Percentiles rank a stretch among this genome's conserved stretches.
phyloP scores from a whole-genome alignment of 2,797 vertebrate species.

The Urosaurus nigricauda region DNA sequence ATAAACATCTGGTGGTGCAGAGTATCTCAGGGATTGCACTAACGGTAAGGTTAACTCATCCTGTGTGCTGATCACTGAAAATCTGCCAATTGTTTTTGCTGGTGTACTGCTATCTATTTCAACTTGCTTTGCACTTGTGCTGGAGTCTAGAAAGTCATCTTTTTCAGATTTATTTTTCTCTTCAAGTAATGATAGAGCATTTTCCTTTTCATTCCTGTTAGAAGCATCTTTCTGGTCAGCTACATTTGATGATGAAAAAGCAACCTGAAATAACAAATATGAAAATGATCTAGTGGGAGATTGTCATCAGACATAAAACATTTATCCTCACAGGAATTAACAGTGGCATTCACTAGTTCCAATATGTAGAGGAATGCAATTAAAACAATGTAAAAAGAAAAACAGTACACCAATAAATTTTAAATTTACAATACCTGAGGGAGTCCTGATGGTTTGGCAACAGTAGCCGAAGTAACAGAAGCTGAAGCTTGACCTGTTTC shows the following conservation, averaged over 20 bases:
- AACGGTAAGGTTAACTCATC: constrained; percentile 87
- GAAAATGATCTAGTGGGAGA: neutral
- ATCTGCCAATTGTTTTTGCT: constrained; percentile 91
- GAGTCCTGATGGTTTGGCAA: constrained; percentile 39
- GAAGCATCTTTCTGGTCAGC: constrained; percentile 49
- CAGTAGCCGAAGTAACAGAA: constrained; percentile 41
- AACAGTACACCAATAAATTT: neutral
- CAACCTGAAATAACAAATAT: constrained; percentile 66
- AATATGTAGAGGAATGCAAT: neutral
- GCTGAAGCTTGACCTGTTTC: constrained; percentile 70
- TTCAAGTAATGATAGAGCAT: constrained; percentile 70
- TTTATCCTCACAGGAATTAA: constrained; percentile 1
- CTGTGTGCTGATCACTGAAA: constrained; percentile 91
- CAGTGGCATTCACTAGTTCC: neutral
- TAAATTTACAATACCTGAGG: constrained; percentile 72
- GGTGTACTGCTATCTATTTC: constrained; percentile 68
- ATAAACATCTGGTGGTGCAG: constrained; percentile 94
- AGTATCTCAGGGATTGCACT: constrained; percentile 87
- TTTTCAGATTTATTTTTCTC: constrained; percentile 75
- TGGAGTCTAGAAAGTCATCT: constrained; percentile 80
- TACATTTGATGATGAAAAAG: constrained; percentile 40
- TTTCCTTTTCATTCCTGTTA: constrained; percentile 73
- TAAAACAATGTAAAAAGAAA: neutral
- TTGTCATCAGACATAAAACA: neutral
- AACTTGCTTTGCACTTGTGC: constrained; percentile 81